phyloP scores from a whole-genome alignment of 2,797 vertebrate genomes.

The Podarcis siculus region DNA sequence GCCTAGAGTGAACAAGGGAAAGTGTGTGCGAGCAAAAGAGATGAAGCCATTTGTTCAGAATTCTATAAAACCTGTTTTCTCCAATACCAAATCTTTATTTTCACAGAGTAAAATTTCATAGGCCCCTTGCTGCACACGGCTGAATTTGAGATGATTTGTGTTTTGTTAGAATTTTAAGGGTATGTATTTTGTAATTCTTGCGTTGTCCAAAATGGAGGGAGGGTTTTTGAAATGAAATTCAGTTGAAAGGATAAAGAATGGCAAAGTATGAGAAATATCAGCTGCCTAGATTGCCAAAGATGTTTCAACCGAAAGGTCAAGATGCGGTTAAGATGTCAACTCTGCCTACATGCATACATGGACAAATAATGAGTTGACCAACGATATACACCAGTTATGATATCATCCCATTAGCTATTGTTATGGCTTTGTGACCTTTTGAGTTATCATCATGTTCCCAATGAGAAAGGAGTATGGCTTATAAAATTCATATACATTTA shows the following conservation, averaged over 20 bases:
- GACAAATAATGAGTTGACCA: neutral
- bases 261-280: neutral
- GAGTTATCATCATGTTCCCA: neutral
- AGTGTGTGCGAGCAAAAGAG: neutral
- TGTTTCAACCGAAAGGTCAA: neutral
- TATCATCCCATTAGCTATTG: neutral
- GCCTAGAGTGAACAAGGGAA: slow-evolving; percentile 29
- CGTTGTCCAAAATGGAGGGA: neutral
- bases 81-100: slow-evolving; percentile 15
- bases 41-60: slow-evolving; percentile 2
- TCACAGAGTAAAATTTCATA: neutral
- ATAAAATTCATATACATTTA: too few relatives aligned
- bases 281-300: neutral
- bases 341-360: neutral
- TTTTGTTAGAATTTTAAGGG: neutral
- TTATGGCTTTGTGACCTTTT: neutral
- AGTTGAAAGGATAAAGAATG: neutral
- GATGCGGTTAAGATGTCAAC: neutral
- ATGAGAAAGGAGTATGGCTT: neutral
- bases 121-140: rapidly evolving
- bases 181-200: neutral
- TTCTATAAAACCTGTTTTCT: slow-evolving; percentile 12
- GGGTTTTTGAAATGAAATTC: neutral
- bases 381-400: neutral
- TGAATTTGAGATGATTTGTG: neutral